Conservation (phyloP, 1,140 invertebrate species). For the Venturia canescens region DNA sequence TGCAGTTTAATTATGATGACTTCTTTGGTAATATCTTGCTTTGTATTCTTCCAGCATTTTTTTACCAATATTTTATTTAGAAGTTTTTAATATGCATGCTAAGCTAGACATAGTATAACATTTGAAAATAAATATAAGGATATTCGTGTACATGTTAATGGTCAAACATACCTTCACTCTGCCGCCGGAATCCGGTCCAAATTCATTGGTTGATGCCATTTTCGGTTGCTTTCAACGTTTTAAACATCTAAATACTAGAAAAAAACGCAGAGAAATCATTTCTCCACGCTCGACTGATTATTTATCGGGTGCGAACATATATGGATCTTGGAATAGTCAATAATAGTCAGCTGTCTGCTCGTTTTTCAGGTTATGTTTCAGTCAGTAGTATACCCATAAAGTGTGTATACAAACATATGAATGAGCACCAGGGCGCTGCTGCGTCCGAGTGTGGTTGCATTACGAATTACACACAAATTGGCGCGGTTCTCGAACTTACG, state of each 20-base stretch:
- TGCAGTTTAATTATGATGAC: too few relatives aligned
- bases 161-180: slow-evolving; percentile 82
- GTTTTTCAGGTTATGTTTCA: slow-evolving; percentile 1
- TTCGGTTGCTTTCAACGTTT: slow-evolving; percentile 46
- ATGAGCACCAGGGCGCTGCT: too few relatives aligned
- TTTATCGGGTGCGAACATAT: not conserved
- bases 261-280: not conserved
- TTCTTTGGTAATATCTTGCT: too few relatives aligned
- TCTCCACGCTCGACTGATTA: not conserved
- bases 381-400: not conserved
- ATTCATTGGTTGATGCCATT: slow-evolving; percentile 85
- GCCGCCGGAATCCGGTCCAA: slow-evolving; percentile 89
- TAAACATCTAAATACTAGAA: not conserved
- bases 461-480: too few relatives aligned
- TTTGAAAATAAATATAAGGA: slow-evolving; percentile 5
- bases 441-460: too few relatives aligned
- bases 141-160: not conserved
- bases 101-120: too few relatives aligned
- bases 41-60: too few relatives aligned
- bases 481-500: too few relatives aligned
- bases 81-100: too few relatives aligned
- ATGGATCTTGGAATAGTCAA: not conserved
- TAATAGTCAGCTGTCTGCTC: not conserved
- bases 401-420: not conserved
- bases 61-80: too few relatives aligned